phyloP scores from a whole-genome alignment of 2,888 invertebrate genomes.

The Dryocosmus kuriphilus region DNA sequence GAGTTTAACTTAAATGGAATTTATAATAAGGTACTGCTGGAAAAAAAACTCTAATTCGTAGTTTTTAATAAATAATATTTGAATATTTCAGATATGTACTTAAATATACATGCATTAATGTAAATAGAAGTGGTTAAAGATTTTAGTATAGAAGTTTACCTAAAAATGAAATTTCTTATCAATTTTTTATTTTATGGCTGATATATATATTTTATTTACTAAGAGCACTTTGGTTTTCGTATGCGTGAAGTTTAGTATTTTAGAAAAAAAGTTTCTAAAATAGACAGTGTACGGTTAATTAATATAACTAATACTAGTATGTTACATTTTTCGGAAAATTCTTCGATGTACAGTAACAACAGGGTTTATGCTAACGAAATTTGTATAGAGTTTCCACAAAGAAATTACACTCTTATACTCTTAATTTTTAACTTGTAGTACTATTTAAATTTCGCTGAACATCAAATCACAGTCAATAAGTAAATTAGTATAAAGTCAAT shows the following conservation, averaged over 20 bases:
- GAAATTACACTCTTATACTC: background rate
- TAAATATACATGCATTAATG: background rate
- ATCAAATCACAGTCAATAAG: slow-evolving; percentile 5
- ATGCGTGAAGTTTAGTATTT: too few species aligned
- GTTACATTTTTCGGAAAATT: background rate
- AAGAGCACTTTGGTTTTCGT: too few species aligned
- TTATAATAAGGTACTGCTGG: too few species aligned
- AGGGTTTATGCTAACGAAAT: background rate
- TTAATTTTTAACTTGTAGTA: slow-evolving; percentile 1
- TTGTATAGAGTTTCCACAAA: background rate
- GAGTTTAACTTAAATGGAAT: too few species aligned
- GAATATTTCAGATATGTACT: too few species aligned
- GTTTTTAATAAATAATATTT: too few species aligned
- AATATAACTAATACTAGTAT: background rate
- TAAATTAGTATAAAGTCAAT: slow-evolving; percentile 4
- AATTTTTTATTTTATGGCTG: background rate
- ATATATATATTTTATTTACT: too few species aligned
- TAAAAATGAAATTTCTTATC: background rate
- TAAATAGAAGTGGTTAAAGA: background rate
- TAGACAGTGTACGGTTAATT: background rate
- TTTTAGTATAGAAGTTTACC: background rate
- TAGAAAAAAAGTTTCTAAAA: too few species aligned
- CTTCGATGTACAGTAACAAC: background rate
- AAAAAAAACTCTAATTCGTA: too few species aligned
- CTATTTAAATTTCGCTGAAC: background rate